phyloP scores from a whole-genome alignment of 2,888 invertebrate genomes.

The Rosalia funebris region DNA sequence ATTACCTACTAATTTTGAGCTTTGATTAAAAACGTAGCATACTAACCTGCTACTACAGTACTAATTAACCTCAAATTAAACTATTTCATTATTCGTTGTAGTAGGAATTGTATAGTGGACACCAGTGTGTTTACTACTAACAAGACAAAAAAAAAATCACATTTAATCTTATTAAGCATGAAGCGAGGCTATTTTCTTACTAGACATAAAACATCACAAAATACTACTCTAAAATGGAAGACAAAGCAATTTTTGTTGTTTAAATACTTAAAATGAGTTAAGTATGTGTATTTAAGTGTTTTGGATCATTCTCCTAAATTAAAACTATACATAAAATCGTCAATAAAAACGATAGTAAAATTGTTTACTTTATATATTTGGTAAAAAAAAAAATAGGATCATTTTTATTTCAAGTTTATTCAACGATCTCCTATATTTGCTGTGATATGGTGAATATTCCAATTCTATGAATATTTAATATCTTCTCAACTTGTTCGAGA shows the following conservation, averaged over 20 bases:
- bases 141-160: constrained; percentile 20
- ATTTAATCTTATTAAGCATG: constrained; percentile 15
- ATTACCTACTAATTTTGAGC: constrained; percentile 48
- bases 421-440: no score
- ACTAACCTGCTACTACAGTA: constrained; percentile 14
- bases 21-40: constrained; percentile 29
- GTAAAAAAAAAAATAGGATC: constrained; percentile 11
- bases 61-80: constrained; percentile 18
- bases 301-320: constrained; percentile 14
- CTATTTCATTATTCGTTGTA: constrained; percentile 24
- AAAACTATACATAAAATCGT: constrained; percentile 29
- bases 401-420: constrained; percentile 18
- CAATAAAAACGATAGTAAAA: constrained; percentile 13
- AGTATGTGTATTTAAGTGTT: constrained; percentile 14
- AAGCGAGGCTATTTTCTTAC: constrained; percentile 19
- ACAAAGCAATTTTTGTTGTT: constrained; percentile 51
- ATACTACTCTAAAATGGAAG: constrained; percentile 44
- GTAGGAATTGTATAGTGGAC: constrained; percentile 16
- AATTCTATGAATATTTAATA: no score
- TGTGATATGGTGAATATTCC: no score
- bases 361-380: constrained; percentile 7
- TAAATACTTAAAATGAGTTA: constrained; percentile 22
- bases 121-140: constrained; percentile 13
- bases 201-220: constrained; percentile 18
- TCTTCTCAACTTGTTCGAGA: no score